Evolutionary conservation across 92 coral and sea anemone genomes (phyloP), one percentile per base, ranked within the genome.

Genomic region (Zoanthus sociatus): DNA sequence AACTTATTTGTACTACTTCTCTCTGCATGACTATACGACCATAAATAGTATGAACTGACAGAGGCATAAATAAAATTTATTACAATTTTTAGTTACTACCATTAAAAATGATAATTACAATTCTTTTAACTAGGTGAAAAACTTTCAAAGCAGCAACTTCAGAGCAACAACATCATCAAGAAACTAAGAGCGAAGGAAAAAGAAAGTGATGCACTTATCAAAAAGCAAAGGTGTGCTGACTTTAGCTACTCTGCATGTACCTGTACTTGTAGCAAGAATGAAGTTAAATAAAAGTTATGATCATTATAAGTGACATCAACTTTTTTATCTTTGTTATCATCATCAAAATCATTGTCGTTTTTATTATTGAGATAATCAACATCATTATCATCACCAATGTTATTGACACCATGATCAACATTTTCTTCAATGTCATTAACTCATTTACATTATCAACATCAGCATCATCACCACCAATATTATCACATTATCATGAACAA

Each of bases 181-280:
- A 97, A 95, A 78, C 88, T 97, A 37, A 91, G 99, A 91, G 93
- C 92, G 37, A 97, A 97, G 45, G 99, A 97, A 77, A 97, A 97
- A 89, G 99, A 97, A 71, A 92, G 77, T 64, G 98, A 92, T 31
- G 58, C 89, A 44, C 90, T 94, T 0, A 92, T 93, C 47, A 94
- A 91, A 69, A 95, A 93, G 45, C 94, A 90, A 83, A 89, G 89
- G 99, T 95, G 78, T 60, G 71, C 60, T 55, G 7, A 60, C 18
- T 13, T 15, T 17, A 60, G 12, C 55, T 50, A 9, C 10, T 13
- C 15, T 60, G 69, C 30, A 17, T 63, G 69, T 63, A n/a, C 26
- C 5, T 1, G 6, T 58, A 17, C n/a, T 45, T 73, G 48, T 18
- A 4, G 67, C 20, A 17, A 12, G 32, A 26, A n/a, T 10, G n/a